These are phyloP conservation scores for Aurelia sp. DNA, from an alignment of 30 jellyfish, hydroid and myxozoan species.

Conservation along the genomic window DNA sequence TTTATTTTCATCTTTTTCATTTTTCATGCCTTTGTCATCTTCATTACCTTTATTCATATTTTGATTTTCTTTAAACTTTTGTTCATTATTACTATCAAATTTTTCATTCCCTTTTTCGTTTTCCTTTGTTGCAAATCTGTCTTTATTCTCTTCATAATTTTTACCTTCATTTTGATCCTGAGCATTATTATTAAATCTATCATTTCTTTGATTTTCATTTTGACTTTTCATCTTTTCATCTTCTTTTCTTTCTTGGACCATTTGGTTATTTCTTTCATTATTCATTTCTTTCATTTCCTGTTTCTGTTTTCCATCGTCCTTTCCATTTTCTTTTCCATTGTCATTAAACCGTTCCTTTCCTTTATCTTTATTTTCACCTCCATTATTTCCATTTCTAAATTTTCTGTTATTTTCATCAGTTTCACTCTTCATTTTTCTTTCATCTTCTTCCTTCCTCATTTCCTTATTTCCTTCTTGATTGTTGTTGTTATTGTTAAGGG, in stretches of 20 bases:
- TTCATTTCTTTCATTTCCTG: conserved; percentile 4
- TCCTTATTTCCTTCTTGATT: conserved; percentile 13
- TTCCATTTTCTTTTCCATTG: not conserved
- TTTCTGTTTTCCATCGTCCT: not conserved
- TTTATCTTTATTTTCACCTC: not conserved
- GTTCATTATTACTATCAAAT: conserved; percentile 6
- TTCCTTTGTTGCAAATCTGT: not conserved
- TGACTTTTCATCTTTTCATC: not conserved
- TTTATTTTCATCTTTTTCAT: not conserved
- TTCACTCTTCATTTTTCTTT: conserved; percentile 13
- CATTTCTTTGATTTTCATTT: too few species aligned
- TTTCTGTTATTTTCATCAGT: conserved; percentile 5
- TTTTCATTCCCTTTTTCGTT: conserved; percentile 14
- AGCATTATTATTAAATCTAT: not conserved
- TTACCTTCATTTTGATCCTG: not conserved
- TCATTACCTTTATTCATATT: conserved; percentile 3
- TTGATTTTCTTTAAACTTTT: conserved; percentile 12
- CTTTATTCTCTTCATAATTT: conserved; percentile 5
- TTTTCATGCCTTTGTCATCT: not conserved
- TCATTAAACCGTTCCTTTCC: conserved; percentile 4
- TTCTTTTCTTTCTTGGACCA: not conserved
- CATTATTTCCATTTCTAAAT: not conserved
- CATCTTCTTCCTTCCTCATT: conserved; percentile 17
- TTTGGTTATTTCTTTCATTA: too few species aligned
- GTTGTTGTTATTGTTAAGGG: not conserved